These are phyloP conservation scores for Physocephala rufipes DNA, from an alignment of 2,888 invertebrate genomes.

Conservation along the genomic window DNA sequence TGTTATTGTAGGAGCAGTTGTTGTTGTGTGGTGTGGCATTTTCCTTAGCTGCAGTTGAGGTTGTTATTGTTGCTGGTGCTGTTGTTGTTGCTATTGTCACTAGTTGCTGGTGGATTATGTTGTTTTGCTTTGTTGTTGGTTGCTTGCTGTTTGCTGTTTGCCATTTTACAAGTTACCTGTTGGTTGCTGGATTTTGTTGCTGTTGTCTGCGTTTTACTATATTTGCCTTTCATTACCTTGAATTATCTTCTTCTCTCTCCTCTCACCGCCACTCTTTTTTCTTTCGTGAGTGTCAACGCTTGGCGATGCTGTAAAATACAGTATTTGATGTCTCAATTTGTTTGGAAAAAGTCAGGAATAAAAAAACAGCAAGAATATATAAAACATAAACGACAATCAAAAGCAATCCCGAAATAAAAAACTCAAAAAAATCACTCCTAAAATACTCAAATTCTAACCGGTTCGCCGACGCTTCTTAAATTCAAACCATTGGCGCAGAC, in stretches of 20 bases:
- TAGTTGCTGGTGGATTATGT: neutral
- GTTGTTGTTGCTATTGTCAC: neutral
- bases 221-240: no score
- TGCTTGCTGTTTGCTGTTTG: neutral
- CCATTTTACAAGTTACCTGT: no score
- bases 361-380: no score
- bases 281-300: neutral
- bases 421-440: constrained; percentile 11
- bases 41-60: no score
- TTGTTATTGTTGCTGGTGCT: constrained; percentile 19
- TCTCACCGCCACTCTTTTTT: neutral
- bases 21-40: neutral
- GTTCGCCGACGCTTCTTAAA: neutral
- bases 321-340: constrained; percentile 42
- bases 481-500: neutral
- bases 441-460: constrained; percentile 19
- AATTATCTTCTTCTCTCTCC: no score
- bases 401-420: constrained; percentile 26
- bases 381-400: no score
- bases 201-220: no score
- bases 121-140: neutral
- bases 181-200: no score
- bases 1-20: constrained; percentile 3
- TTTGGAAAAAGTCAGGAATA: constrained; percentile 3
- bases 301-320: constrained; percentile 23